Evolutionary conservation across 2,113 vertebrate species (phyloP).

Genomic region (Ciconia maguari): DNA sequence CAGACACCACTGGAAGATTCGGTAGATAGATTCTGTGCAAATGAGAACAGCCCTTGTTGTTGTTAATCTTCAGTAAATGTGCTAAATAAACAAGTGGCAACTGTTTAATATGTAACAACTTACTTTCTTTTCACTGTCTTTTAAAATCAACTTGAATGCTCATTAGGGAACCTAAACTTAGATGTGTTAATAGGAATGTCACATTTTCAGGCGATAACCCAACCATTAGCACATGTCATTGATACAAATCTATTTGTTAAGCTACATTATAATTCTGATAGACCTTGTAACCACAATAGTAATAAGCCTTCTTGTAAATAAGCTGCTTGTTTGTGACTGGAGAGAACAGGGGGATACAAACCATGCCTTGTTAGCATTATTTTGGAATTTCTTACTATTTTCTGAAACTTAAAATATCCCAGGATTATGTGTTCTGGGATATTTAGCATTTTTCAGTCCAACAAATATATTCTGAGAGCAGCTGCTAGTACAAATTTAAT

Average conservation of each 20-base stretch:
- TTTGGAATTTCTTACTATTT: not conserved
- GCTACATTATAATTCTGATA: not conserved
- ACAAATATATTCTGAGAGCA: not conserved
- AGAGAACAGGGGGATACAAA: not conserved
- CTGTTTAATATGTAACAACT: conserved; percentile 41
- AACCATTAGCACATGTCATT: not conserved
- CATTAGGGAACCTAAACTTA: not conserved
- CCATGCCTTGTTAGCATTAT: not conserved
- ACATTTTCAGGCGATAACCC: not conserved
- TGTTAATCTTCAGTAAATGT: not conserved
- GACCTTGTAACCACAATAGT: not conserved
- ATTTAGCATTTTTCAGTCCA: not conserved
- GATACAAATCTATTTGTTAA: not conserved
- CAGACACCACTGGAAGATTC: not conserved
- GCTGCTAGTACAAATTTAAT: not conserved
- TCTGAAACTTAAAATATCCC: not conserved
- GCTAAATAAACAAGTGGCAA: conserved; percentile 6
- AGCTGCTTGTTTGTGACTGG: not conserved
- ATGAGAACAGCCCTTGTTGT: not conserved
- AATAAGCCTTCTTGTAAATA: not conserved
- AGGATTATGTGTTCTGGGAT: not conserved
- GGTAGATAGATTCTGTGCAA: not conserved
- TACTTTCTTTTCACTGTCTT: conserved; percentile 6
- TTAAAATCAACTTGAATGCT: conserved; percentile 36
- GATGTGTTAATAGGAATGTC: not conserved